These are phyloP conservation scores for Lypha dubia DNA, from an alignment of 2,888 invertebrate species.

Conservation along the genomic window DNA sequence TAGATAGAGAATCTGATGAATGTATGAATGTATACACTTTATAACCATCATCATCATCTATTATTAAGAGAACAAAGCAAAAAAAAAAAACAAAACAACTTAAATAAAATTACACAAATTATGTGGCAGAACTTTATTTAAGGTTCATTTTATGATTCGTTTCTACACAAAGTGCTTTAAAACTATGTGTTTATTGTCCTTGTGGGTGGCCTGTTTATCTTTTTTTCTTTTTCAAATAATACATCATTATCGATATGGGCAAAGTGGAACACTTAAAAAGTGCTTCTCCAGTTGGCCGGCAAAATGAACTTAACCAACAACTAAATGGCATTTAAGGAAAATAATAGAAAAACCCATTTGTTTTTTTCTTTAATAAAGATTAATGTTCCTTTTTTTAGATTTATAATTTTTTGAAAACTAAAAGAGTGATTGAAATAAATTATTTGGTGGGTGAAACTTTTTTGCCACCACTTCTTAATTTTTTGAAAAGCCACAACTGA, in stretches of 20 bases:
- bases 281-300: constrained; percentile 13
- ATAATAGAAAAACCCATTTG: too few species aligned
- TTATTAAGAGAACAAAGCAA: constrained; percentile 9
- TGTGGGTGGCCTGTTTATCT: constrained; percentile 63
- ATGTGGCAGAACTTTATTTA: constrained; percentile 61
- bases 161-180: constrained; percentile 29
- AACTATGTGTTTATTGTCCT: constrained; percentile 36
- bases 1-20: constrained; percentile 1
- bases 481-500: background rate
- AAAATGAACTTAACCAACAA: background rate
- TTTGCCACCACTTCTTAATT: background rate
- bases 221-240: constrained; percentile 46
- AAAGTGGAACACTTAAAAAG: constrained; percentile 23
- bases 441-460: background rate
- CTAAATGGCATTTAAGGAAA: background rate
- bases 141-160: constrained; percentile 42
- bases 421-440: constrained; percentile 14
- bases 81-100: too few species aligned
- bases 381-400: constrained; percentile 40
- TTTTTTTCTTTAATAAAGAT: constrained; percentile 67
- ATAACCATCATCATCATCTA: constrained; percentile 20
- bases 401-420: background rate
- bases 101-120: constrained; percentile 59
- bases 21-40: too few species aligned
- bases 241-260: constrained; percentile 63